Conservation (phyloP, 2,888 invertebrate species). For the Laothoe populi region DNA sequence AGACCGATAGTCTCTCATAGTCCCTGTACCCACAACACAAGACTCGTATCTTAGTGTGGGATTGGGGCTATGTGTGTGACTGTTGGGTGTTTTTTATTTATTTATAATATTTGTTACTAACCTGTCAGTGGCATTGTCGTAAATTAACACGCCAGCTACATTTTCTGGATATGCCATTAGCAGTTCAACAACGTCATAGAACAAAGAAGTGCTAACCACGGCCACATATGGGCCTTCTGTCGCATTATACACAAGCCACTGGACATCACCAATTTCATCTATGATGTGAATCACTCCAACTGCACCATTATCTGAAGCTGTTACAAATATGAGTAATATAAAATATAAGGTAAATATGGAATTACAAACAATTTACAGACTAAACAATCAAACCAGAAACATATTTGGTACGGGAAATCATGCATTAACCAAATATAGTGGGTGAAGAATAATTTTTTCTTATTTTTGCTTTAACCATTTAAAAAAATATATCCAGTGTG, state of each 20-base stretch:
- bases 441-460: no score
- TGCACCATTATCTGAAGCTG: conserved; percentile 91
- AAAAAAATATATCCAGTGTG: no score
- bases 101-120: conserved; percentile 49
- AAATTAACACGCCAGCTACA: conserved; percentile 88
- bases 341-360: background rate
- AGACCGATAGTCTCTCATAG: no score
- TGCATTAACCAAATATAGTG: no score
- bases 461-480: no score
- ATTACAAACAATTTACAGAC: background rate
- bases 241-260: conserved; percentile 89
- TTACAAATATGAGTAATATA: conserved; percentile 19
- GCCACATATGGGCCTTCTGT: conserved; percentile 93
- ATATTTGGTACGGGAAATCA: no score
- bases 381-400: no score
- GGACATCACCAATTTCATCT: conserved; percentile 86
- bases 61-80: no score
- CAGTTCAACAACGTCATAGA: conserved; percentile 78
- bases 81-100: no score
- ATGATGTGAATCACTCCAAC: conserved; percentile 94
- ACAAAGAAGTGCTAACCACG: conserved; percentile 88
- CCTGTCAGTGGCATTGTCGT: conserved; percentile 76
- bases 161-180: conserved; percentile 80
- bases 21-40: no score
- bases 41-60: no score